Evolutionary conservation across 1,140 invertebrate species (phyloP).

Genomic region (Branchinecta lynchi): DNA sequence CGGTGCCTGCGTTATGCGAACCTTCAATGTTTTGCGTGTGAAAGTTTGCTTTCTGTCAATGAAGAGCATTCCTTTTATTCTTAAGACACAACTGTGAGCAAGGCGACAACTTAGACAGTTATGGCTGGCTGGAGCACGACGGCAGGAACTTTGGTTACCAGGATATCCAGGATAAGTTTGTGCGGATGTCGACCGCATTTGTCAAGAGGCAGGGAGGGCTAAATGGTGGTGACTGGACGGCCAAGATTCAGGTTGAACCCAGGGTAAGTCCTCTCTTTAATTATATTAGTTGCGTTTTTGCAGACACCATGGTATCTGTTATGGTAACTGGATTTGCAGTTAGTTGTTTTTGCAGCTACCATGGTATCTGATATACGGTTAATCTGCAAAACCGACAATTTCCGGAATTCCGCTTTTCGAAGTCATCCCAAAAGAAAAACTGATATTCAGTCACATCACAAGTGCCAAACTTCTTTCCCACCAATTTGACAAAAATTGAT

Average conservation of each 20-base stretch:
- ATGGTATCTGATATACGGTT: no score
- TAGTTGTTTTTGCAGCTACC: no score
- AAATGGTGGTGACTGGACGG: conserved; percentile 84
- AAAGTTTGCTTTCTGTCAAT: conserved; percentile 8
- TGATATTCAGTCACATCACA: no score
- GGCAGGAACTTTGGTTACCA: conserved; percentile 82
- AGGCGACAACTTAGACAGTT: conserved; percentile 58
- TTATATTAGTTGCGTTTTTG: no score
- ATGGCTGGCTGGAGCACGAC: conserved; percentile 83
- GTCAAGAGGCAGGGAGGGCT: conserved; percentile 61
- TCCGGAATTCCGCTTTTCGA: no score
- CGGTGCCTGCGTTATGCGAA: no score
- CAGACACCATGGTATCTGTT: no score
- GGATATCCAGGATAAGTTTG: conserved; percentile 62
- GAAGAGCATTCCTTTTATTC: conserved; percentile 13
- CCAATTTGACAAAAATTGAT: no score
- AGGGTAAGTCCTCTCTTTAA: conserved; percentile 33
- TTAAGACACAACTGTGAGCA: conserved; percentile 86
- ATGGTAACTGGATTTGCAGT: no score
- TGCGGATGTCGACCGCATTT: conserved; percentile 68
- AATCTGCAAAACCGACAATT: no score
- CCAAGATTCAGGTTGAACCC: conserved; percentile 52
- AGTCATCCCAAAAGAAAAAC: no score
- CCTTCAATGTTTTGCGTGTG: background rate
- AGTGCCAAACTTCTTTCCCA: no score